phyloP scores from a whole-genome alignment of 2,113 vertebrate species.

The Murina feae region DNA sequence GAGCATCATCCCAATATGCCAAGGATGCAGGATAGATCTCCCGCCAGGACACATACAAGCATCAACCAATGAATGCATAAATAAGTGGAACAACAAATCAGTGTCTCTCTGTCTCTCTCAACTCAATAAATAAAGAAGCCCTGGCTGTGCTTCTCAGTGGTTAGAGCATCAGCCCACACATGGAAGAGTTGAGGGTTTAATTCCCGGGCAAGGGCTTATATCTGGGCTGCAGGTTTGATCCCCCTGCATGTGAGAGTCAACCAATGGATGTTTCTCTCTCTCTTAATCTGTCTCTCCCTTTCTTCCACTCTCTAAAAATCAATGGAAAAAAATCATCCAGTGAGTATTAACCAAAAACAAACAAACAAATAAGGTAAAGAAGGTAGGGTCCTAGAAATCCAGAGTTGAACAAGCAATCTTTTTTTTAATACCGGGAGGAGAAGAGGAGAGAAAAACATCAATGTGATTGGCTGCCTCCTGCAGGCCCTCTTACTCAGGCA shows the following conservation, averaged over 20 bases:
- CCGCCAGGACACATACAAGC: not conserved
- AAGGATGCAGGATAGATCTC: not conserved
- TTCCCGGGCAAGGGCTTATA: too few relatives aligned
- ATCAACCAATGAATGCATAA: not conserved
- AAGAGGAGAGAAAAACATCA: too few relatives aligned
- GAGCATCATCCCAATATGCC: not conserved
- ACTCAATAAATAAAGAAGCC: too few relatives aligned
- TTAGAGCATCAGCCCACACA: too few relatives aligned
- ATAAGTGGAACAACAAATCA: not conserved
- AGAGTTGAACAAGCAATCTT: not conserved
- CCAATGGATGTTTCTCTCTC: not conserved
- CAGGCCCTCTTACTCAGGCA: too few relatives aligned
- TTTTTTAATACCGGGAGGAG: too few relatives aligned
- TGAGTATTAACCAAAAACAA: not conserved
- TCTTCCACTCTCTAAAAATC: not conserved
- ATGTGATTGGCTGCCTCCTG: too few relatives aligned
- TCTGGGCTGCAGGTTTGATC: too few relatives aligned
- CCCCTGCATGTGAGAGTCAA: too few relatives aligned
- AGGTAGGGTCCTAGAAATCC: not conserved
- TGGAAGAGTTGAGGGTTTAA: too few relatives aligned
- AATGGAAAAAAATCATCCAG: not conserved
- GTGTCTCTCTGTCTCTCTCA: not conserved
- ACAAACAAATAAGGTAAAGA: not conserved
- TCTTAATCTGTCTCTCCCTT: too few relatives aligned
- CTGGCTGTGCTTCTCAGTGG: too few relatives aligned